Evolutionary conservation across 2,113 vertebrate genomes (phyloP).

Genomic region (Dendrocopos noguchii): DNA sequence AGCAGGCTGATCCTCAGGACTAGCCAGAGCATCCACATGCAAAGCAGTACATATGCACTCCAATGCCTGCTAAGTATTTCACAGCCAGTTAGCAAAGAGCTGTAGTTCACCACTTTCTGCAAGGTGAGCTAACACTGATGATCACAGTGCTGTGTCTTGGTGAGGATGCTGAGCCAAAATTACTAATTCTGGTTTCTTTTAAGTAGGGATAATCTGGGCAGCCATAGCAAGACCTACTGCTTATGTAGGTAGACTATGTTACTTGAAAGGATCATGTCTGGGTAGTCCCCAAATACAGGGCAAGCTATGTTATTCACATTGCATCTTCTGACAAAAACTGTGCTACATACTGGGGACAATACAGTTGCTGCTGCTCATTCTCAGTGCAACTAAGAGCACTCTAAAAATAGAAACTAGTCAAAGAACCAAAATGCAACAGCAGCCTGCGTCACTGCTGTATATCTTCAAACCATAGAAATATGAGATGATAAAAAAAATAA

Average conservation of each 20-base stretch:
- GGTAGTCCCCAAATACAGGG: background rate
- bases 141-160: background rate
- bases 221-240: background rate
- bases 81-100: background rate
- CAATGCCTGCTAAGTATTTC: background rate
- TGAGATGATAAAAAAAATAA: slow-evolving; percentile 23
- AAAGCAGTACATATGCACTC: background rate
- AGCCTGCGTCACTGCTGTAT: slow-evolving; percentile 30
- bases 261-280: background rate
- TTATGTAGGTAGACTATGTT: background rate
- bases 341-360: background rate
- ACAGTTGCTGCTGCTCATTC: background rate
- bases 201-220: background rate
- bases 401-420: slow-evolving; percentile 58
- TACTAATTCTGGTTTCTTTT: background rate
- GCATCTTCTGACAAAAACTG: background rate
- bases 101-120: background rate
- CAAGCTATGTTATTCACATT: background rate
- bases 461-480: slow-evolving; percentile 48
- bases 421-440: slow-evolving; percentile 29
- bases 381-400: background rate
- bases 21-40: background rate
- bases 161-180: background rate
- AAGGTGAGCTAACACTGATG: background rate
- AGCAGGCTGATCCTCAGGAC: background rate